Evolutionary conservation across 2,888 invertebrate species (phyloP).

Genomic region (Caenorhabditis sulstoni): DNA sequence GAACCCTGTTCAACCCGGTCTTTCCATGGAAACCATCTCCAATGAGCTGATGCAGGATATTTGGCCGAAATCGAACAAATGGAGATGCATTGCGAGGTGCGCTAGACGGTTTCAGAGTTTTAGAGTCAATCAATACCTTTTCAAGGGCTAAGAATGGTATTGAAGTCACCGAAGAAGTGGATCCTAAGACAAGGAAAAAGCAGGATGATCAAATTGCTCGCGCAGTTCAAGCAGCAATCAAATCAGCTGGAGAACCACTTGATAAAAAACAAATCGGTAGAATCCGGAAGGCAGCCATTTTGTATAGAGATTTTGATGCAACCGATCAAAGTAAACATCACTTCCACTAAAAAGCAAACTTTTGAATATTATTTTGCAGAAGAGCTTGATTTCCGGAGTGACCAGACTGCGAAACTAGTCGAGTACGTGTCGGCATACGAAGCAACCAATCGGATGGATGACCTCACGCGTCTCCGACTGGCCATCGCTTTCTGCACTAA

Average conservation of each 20-base stretch:
- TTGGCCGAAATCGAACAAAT: slow-evolving; percentile 40
- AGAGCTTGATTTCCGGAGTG: slow-evolving; percentile 16
- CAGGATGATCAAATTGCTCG: slow-evolving; percentile 26
- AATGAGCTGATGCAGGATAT: slow-evolving; percentile 46
- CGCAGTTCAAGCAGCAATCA: slow-evolving; percentile 26
- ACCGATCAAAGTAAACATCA: slow-evolving; percentile 20
- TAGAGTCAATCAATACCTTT: too few species aligned
- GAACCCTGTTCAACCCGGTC: neutral
- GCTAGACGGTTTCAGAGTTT: too few species aligned
- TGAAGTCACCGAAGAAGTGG: neutral
- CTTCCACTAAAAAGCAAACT: too few species aligned
- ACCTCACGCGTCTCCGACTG: slow-evolving; percentile 17
- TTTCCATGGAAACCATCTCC: slow-evolving; percentile 12
- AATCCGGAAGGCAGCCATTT: slow-evolving; percentile 36
- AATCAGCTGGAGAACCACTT: slow-evolving; percentile 34
- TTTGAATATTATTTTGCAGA: slow-evolving; percentile 2
- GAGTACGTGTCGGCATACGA: slow-evolving; percentile 41
- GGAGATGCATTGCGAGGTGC: slow-evolving; percentile 46
- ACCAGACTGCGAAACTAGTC: slow-evolving; percentile 17
- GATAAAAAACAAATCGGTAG: slow-evolving; percentile 34
- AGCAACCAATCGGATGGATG: slow-evolving; percentile 35
- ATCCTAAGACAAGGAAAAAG: slow-evolving; percentile 18
- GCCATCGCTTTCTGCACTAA: slow-evolving; percentile 48
- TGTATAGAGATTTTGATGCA: slow-evolving; percentile 28
- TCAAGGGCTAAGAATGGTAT: slow-evolving; percentile 2